phyloP scores from a whole-genome alignment of 1,140 invertebrate species.

The Liolophura sinensis region DNA sequence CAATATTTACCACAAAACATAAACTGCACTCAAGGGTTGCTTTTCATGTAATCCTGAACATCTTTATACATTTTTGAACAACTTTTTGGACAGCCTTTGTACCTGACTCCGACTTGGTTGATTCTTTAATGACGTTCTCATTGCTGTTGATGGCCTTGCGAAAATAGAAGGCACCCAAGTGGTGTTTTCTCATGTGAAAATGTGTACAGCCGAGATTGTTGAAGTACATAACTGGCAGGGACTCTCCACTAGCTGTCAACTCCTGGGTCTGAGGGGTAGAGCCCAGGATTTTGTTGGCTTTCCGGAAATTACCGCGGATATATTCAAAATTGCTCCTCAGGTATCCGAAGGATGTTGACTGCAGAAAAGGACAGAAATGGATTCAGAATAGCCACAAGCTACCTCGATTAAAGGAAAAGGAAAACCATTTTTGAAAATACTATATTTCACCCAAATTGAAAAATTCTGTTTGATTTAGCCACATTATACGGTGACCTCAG shows the following conservation, averaged over 20 bases:
- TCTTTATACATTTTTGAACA: background rate
- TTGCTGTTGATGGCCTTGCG: slow-evolving; percentile 83
- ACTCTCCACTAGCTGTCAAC: slow-evolving; percentile 39
- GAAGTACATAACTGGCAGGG: slow-evolving; percentile 71
- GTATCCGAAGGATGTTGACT: slow-evolving; percentile 68
- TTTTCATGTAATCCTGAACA: background rate
- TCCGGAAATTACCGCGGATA: slow-evolving; percentile 69
- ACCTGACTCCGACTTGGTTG: slow-evolving; percentile 24
- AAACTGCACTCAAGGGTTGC: no score
- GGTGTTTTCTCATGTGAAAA: slow-evolving; percentile 83
- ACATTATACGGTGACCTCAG: no score
- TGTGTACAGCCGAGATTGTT: slow-evolving; percentile 91
- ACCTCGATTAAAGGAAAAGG: no score
- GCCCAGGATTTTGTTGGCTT: slow-evolving; percentile 70
- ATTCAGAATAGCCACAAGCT: no score
- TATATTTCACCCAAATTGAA: no score
- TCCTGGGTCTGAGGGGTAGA: slow-evolving; percentile 55
- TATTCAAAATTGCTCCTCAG: slow-evolving; percentile 74
- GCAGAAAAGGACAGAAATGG: slow-evolving; percentile 31
- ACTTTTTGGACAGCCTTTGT: background rate
- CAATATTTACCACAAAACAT: no score
- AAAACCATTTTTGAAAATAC: no score
- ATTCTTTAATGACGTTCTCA: slow-evolving; percentile 64
- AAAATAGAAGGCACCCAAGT: slow-evolving; percentile 83
- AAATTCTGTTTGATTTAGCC: no score